Evolutionary conservation across 2,797 vertebrate species (phyloP), one percentile per base, ranked within the genome.

Genomic region (Anabas testudineus): DNA sequence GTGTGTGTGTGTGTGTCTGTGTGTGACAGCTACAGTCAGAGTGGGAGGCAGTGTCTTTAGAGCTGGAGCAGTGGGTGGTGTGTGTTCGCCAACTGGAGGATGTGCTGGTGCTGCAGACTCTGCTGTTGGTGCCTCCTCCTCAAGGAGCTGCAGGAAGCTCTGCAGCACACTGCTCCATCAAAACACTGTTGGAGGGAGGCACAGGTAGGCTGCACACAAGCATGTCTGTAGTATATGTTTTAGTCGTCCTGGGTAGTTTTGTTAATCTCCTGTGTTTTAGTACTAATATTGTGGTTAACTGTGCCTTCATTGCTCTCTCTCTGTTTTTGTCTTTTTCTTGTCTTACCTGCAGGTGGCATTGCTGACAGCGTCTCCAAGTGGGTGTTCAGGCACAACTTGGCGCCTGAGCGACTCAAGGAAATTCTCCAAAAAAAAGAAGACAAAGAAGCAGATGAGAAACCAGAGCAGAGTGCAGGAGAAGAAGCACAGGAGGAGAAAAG

Each of bases 21-120:
- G 67, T 82, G 14, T 60, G 39, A 43, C 71, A 95, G 94, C 61
- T 95, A 64, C 93, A 95, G 74, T 89, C 90, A 0, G 96, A 96
- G 71, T 96, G 98, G 98, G 98, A 98, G 90, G 94, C 97, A 0
- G 95, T 99, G 66, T 99, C 97, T 2, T 83, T 99, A 64, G 98
- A 99, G 88, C 87, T 95, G 34, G 98, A 99, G 83, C 96, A 99
- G 86, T 99, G 98, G 98, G 92, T 92, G 67, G 97, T 98, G 76
- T 92, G 97, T 76, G 93, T 98, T 66, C 95, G 93, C 26, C 98
- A 99, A 90, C 86, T 99, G 67, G 97, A 99, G 83, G 97, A 99
- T n/a, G 94, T 97, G 45, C 89, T 99, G 70, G 93, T 97, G 39
- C 93, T 99, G 67, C 97, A 99, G 91, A 98, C 96, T 0, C 91